phyloP scores from a whole-genome alignment of 35 echinoderm and acorn worm genomes.

The Apostichopus japonicus region DNA sequence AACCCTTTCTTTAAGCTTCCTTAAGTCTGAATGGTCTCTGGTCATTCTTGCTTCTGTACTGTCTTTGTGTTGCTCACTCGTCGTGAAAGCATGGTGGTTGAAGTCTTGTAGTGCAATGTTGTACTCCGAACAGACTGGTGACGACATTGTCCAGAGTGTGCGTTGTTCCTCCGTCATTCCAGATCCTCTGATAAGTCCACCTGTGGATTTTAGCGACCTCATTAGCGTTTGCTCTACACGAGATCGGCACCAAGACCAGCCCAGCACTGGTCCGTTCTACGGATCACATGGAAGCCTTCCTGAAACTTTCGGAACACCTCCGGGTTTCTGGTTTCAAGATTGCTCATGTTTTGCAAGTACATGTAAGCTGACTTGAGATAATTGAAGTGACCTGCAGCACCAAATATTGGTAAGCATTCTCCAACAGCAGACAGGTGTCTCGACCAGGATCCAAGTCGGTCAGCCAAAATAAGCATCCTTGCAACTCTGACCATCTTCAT shows the following conservation, averaged over 20 bases:
- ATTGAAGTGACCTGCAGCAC: slow-evolving; percentile 61
- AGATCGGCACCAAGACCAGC: slow-evolving; percentile 58
- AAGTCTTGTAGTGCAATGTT: slow-evolving; percentile 83
- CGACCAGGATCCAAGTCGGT: slow-evolving; percentile 68
- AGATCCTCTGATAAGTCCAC: slow-evolving; percentile 58
- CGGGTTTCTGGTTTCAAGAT: slow-evolving; percentile 62
- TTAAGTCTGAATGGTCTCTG: slow-evolving; percentile 37
- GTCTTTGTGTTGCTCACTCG: slow-evolving; percentile 76
- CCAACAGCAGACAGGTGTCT: slow-evolving; percentile 52
- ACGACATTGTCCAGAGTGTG: slow-evolving; percentile 61
- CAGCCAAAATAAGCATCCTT: slow-evolving; percentile 54
- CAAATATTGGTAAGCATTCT: slow-evolving; percentile 62
- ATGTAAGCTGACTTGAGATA: slow-evolving; percentile 73
- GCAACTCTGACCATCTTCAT: neutral
- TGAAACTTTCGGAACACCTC: slow-evolving; percentile 56
- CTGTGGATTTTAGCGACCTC: slow-evolving; percentile 47
- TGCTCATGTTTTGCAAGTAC: slow-evolving; percentile 66
- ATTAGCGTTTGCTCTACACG: slow-evolving; percentile 73
- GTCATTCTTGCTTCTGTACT: slow-evolving; percentile 43
- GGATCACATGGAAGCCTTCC: slow-evolving; percentile 65
- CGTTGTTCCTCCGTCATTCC: slow-evolving; percentile 22
- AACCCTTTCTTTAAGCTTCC: slow-evolving; percentile 46
- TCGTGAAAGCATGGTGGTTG: slow-evolving; percentile 52
- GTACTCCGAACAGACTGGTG: slow-evolving; percentile 57
- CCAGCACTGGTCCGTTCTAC: slow-evolving; percentile 60